Base-by-base conservation (phyloP, 1,140 invertebrate species). In the Brachionus plicatilis region DNA sequence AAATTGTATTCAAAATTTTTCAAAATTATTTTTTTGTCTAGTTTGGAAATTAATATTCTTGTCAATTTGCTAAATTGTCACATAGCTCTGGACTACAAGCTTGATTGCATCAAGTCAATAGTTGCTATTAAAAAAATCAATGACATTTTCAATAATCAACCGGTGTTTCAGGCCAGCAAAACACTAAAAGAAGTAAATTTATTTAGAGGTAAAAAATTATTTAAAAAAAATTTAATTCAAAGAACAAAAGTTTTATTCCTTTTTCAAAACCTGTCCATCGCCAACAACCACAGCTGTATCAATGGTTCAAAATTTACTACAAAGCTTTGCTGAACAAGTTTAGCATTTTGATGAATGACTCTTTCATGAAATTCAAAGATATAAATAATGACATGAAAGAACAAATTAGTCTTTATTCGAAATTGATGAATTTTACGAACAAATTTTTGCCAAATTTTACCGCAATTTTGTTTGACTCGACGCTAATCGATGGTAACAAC, bases 221-320 rank as follows among this genome's bases (percentile, higher is more conserved):
- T 68, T 37, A 68, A 68, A 12, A 29, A 68, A 37, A 4, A 37
- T 68, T 68, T 12, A 80, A 65, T 47, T 82, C 41, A 9, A 82
- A 82, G 79, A 82, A 65, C n/a, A 82, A 68, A 37, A 47, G 33
- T 41, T 82, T 82, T 27, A 41, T 56, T 47, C 37, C 33, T 29
- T 82, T 82, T 65, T 41, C 79, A 11, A 53, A 33, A 14, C 12
- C 79, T 12, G 7, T 53, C 0, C 12, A 17, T n/a, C 65, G 53
- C 33, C 43, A 43, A n/a, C 33, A 41, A 41, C 79, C 79, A 12
- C n/a, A 27, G 8, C 14, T 82, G 17, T 65, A 17, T 5, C 79
- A 82, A 82, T 82, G 79, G 79, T 82, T 82, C 12, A 82, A 82
- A 24, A 65, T 82, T 24, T 82, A 82, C 29, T 68, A 82, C 60